Conservation (phyloP, 2,113 vertebrate species). For the Forbesichthys papilliferus region DNA sequence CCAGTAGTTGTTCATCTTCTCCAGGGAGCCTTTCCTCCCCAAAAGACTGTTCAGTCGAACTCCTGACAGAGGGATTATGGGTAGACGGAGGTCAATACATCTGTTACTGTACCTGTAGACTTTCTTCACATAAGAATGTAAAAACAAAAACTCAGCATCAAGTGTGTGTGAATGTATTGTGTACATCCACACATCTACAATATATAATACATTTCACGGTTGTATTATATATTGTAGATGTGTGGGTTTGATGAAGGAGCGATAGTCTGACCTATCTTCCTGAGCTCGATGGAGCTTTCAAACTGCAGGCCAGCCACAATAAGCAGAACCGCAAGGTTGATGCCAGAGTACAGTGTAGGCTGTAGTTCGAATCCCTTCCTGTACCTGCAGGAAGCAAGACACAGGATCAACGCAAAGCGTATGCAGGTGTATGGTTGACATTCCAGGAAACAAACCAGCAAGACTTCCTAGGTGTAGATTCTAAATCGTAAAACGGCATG, state of each 20-base stretch:
- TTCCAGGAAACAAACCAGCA: background rate
- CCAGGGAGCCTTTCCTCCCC: slow-evolving; percentile 92
- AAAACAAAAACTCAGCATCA: too few relatives aligned
- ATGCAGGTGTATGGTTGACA: too few relatives aligned
- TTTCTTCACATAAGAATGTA: too few relatives aligned
- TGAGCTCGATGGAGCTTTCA: slow-evolving; percentile 92
- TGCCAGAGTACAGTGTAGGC: slow-evolving; percentile 93
- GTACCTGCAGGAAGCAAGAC: slow-evolving; percentile 78
- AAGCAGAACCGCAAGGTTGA: slow-evolving; percentile 91
- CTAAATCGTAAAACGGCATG: background rate
- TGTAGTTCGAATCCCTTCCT: slow-evolving; percentile 94
- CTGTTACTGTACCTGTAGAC: too few relatives aligned
- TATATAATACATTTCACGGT: too few relatives aligned
- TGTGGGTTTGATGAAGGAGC: too few relatives aligned
- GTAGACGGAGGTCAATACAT: background rate
- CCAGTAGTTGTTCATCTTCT: slow-evolving; percentile 97
- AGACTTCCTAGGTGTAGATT: background rate
- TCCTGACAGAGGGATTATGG: slow-evolving; percentile 69
- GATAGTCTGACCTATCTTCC: slow-evolving; percentile 87
- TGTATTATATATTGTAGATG: background rate
- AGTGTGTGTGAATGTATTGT: too few relatives aligned
- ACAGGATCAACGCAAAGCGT: background rate
- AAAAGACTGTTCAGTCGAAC: slow-evolving; percentile 89
- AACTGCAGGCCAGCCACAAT: slow-evolving; percentile 91
- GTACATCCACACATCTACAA: too few relatives aligned